phyloP scores from a whole-genome alignment of 2,888 invertebrate species.

The Cyaniris semiargus region DNA sequence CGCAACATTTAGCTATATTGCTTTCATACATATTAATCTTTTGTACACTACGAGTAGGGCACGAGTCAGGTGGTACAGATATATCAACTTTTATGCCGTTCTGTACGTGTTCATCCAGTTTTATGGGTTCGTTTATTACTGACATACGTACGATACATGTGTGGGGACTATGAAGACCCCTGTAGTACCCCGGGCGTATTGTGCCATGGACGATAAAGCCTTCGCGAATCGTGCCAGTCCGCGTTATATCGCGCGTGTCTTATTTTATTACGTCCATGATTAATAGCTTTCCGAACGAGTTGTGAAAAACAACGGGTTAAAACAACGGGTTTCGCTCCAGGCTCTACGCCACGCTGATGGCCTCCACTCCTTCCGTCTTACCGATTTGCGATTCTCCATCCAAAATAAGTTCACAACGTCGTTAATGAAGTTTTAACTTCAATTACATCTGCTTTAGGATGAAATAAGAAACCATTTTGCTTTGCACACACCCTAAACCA shows the following conservation, averaged over 20 bases:
- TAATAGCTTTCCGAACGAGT: neutral
- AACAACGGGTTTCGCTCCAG: too few relatives aligned
- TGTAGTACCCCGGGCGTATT: neutral
- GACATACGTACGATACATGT: neutral
- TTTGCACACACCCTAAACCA: neutral
- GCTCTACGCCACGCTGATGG: too few relatives aligned
- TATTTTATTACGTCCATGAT: constrained; percentile 6
- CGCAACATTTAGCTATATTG: too few relatives aligned
- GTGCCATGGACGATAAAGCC: neutral
- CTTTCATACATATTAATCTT: too few relatives aligned
- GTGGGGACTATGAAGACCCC: too few relatives aligned
- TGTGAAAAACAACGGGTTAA: neutral
- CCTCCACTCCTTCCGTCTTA: too few relatives aligned
- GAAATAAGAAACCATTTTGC: constrained; percentile 8
- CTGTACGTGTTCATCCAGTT: neutral
- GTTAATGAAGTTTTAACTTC: too few relatives aligned
- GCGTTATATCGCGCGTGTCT: constrained; percentile 5
- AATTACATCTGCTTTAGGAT: neutral
- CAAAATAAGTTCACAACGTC: too few relatives aligned
- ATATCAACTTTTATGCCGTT: neutral
- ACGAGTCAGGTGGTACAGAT: neutral
- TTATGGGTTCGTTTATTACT: constrained; percentile 4
- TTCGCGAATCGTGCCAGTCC: neutral
- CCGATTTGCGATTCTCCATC: too few relatives aligned
- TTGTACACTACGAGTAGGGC: too few relatives aligned